Conservation (phyloP, 1,140 invertebrate species). For the Neotoxoptera formosana region DNA sequence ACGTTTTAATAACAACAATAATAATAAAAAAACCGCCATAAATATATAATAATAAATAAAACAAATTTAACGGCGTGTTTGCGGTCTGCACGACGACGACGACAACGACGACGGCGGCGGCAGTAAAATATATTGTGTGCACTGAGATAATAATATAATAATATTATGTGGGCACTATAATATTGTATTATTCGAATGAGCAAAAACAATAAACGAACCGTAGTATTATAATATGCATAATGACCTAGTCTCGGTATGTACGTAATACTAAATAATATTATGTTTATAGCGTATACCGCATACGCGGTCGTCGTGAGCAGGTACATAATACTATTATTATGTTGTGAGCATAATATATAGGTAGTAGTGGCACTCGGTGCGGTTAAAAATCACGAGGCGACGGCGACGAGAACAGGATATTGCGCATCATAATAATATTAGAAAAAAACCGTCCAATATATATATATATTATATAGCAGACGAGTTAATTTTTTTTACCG, state of each 20-base stretch:
- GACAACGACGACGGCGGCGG: too few species aligned
- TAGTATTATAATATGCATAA: neutral
- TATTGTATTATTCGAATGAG: neutral
- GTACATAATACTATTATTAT: neutral
- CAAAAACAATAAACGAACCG: neutral
- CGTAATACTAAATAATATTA: too few species aligned
- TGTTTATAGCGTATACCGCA: neutral
- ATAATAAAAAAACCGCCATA: neutral
- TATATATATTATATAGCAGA: too few species aligned
- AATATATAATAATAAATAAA: neutral
- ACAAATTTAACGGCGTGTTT: neutral
- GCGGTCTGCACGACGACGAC: neutral
- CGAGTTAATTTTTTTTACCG: neutral
- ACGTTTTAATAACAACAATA: neutral
- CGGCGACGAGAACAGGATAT: neutral
- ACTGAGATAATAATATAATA: neutral
- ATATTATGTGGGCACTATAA: too few species aligned
- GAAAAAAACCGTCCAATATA: neutral
- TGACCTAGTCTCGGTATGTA: neutral
- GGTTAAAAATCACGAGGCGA: neutral
- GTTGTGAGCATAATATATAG: too few species aligned
- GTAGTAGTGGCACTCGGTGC: neutral
- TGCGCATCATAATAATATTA: neutral
- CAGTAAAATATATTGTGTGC: too few species aligned
- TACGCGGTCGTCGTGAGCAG: neutral